These are phyloP conservation scores for Dipodomys spectabilis DNA, from an alignment of 2,113 vertebrate genomes.

Conservation along the genomic window DNA sequence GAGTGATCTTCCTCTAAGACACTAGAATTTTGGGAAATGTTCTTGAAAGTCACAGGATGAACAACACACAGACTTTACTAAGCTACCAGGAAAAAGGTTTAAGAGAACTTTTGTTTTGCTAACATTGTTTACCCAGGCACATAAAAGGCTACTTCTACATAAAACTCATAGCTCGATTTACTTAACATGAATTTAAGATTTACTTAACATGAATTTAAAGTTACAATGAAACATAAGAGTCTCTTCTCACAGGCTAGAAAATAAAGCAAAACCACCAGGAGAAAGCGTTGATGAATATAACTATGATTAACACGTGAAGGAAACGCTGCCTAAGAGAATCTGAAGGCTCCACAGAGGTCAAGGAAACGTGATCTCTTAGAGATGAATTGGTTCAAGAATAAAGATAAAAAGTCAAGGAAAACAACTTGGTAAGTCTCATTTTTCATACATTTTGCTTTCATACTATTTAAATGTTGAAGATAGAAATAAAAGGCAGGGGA, in stretches of 20 bases:
- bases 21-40: conserved; percentile 37
- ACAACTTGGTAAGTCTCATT: neutral
- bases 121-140: conserved; percentile 2
- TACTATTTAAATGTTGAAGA: neutral
- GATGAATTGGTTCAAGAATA: neutral
- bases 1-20: neutral
- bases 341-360: neutral
- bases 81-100: neutral
- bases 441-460: neutral
- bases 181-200: conserved; percentile 46
- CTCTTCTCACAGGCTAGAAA: conserved; percentile 27
- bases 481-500: neutral
- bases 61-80: conserved; percentile 15
- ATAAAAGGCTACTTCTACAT: neutral
- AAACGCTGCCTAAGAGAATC: conserved; percentile 50
- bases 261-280: conserved; percentile 43
- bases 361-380: conserved; percentile 27
- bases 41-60: conserved; percentile 35
- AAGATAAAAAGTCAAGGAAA: conserved; percentile 27
- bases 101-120: conserved; percentile 27
- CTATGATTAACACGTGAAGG: conserved; percentile 55
- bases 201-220: conserved; percentile 40
- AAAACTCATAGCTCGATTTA: neutral
- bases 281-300: conserved; percentile 42
- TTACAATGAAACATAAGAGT: neutral